Evolutionary conservation across 1,140 invertebrate species (phyloP).

Genomic region (Yoshiicerus persimilis): DNA sequence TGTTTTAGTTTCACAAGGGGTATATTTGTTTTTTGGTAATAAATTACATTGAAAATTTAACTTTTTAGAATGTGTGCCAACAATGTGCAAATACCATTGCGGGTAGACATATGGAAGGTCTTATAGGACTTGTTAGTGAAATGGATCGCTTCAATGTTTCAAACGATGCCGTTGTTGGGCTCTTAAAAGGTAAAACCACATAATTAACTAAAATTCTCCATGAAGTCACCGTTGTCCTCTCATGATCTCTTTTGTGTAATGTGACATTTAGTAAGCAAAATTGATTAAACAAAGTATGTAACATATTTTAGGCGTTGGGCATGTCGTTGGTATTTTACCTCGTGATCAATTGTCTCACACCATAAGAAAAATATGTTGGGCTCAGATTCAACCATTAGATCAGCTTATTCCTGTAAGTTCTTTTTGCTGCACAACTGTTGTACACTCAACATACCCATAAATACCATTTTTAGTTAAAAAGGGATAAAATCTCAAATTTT

Average conservation of each 20-base stretch:
- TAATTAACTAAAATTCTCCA: not conserved
- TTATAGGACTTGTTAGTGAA: slow-evolving; percentile 77
- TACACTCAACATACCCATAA: no score
- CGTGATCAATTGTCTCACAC: slow-evolving; percentile 66
- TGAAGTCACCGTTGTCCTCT: no score
- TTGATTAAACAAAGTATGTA: not conserved
- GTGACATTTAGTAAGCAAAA: no score
- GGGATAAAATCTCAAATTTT: no score
- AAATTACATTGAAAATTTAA: not conserved
- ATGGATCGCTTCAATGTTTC: slow-evolving; percentile 78
- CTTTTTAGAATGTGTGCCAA: slow-evolving; percentile 61
- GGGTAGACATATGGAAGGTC: slow-evolving; percentile 69
- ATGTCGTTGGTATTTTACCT: slow-evolving; percentile 66
- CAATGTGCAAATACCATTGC: slow-evolving; percentile 78
- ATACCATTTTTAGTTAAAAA: no score
- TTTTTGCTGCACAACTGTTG: not conserved
- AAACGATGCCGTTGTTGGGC: slow-evolving; percentile 75
- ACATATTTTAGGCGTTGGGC: slow-evolving; percentile 61
- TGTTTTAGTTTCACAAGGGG: slow-evolving; percentile 27
- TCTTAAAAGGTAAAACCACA: slow-evolving; percentile 70
- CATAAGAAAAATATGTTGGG: slow-evolving; percentile 74
- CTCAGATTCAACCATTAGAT: slow-evolving; percentile 71
- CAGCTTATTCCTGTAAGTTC: slow-evolving; percentile 53
- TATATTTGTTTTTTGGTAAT: not conserved
- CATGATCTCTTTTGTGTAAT: no score